These are phyloP conservation scores for Mormyrus proboscirostris DNA, from an alignment of 2,797 vertebrate species.

Conservation along the genomic window DNA sequence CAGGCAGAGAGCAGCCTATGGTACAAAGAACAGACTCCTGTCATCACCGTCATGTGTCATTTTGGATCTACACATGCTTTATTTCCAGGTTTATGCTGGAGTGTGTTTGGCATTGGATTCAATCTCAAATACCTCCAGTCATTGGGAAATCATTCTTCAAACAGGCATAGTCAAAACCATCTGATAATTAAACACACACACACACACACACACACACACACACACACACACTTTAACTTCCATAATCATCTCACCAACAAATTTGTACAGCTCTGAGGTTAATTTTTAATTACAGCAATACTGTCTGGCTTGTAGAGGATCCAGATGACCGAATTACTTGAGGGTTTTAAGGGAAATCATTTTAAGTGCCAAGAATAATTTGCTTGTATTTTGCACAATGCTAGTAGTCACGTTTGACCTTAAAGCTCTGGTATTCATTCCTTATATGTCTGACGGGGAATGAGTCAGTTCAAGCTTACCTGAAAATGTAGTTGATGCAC, in stretches of 20 bases:
- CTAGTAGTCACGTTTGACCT: not conserved
- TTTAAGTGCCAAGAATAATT: not conserved
- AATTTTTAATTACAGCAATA: not conserved
- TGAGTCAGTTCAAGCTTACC: conserved; percentile 62
- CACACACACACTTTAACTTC: not conserved
- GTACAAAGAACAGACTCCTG: not conserved
- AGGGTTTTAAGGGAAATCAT: not conserved
- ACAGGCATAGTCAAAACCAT: not conserved
- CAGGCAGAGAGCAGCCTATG: not conserved
- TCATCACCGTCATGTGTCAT: not conserved
- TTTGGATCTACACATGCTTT: not conserved
- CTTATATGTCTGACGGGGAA: not conserved
- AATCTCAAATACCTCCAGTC: not conserved
- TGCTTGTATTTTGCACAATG: not conserved
- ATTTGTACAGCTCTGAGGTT: not conserved
- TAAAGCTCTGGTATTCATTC: not conserved
- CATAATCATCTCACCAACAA: not conserved
- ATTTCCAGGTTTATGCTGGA: not conserved
- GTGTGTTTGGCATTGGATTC: not conserved
- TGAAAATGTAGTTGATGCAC: conserved; percentile 88
- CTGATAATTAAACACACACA: not conserved
- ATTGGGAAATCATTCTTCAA: not conserved
- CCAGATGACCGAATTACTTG: not conserved
- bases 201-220: not conserved
- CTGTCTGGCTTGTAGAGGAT: not conserved